phyloP scores from a whole-genome alignment of 2,113 vertebrate species.

The Saccopteryx bilineata region DNA sequence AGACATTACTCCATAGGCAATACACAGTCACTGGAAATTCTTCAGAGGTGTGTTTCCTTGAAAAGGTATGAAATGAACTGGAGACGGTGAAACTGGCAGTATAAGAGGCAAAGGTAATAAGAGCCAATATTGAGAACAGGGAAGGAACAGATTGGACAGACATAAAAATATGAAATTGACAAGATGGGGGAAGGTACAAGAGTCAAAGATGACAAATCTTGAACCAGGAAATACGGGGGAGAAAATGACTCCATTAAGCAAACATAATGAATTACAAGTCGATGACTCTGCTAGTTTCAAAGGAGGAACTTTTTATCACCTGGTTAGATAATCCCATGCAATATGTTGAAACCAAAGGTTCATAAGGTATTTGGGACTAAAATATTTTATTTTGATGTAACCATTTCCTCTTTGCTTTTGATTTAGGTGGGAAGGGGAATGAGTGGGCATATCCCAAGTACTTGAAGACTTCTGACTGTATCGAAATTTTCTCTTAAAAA shows the following conservation, averaged over 20 bases:
- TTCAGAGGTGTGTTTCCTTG: not conserved
- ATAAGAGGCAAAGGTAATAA: not conserved
- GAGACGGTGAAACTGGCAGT: not conserved
- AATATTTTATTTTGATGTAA: not conserved
- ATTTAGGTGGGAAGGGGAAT: not conserved
- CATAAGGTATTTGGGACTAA: not conserved
- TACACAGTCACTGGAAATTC: not conserved
- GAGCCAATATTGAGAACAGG: not conserved
- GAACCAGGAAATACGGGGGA: not conserved
- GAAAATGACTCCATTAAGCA: not conserved
- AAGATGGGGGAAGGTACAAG: not conserved
- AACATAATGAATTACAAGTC: not conserved
- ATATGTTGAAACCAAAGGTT: slow-evolving; percentile 21
- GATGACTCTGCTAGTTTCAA: not conserved
- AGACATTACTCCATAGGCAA: not conserved
- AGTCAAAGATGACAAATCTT: slow-evolving; percentile 27
- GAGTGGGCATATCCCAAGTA: not conserved
- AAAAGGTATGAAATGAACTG: not conserved
- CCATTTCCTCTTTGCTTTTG: not conserved
- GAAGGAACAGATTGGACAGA: not conserved
- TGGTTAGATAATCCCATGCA: not conserved
- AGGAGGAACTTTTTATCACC: not conserved
- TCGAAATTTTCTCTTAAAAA: not conserved
- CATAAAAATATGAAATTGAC: not conserved
- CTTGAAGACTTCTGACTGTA: not conserved